Conservation (phyloP, 1,140 invertebrate genomes). For the Cotesia chilonis region DNA sequence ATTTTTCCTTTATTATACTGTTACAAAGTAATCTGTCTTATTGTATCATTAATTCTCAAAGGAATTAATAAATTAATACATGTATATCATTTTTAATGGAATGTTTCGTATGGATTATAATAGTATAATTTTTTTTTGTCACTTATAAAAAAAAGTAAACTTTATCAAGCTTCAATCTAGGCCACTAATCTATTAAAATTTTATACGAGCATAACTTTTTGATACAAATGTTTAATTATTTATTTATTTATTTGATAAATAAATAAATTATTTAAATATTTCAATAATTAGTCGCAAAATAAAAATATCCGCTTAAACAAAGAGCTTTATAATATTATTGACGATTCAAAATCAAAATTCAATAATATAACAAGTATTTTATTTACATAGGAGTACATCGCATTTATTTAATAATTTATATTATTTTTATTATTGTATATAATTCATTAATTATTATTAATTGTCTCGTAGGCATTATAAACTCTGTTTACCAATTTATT, state of each 20-base stretch:
- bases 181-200: constrained; percentile 23
- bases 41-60: too few species aligned
- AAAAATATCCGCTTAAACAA: too few species aligned
- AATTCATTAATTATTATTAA: not conserved
- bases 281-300: too few species aligned
- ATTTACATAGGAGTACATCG: not conserved
- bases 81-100: constrained; percentile 4
- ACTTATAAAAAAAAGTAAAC: not conserved
- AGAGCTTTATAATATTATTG: too few species aligned
- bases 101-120: constrained; percentile 30
- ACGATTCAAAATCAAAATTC: too few species aligned
- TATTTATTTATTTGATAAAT: not conserved
- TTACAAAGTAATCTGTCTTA: not conserved
- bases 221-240: constrained; percentile 13
- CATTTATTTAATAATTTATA: constrained; percentile 3
- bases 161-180: constrained; percentile 16
- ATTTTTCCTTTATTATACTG: constrained; percentile 4
- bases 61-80: too few species aligned
- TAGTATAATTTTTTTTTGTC: not conserved
- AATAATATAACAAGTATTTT: not conserved
- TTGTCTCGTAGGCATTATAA: not conserved
- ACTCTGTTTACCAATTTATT: too few species aligned
- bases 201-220: constrained; percentile 24
- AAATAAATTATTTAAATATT: too few species aligned
- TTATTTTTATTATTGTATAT: not conserved